Evolutionary conservation across 2,113 vertebrate genomes (phyloP), one percentile per base, ranked within the genome.

Genomic region (Trematomus loennbergii): DNA sequence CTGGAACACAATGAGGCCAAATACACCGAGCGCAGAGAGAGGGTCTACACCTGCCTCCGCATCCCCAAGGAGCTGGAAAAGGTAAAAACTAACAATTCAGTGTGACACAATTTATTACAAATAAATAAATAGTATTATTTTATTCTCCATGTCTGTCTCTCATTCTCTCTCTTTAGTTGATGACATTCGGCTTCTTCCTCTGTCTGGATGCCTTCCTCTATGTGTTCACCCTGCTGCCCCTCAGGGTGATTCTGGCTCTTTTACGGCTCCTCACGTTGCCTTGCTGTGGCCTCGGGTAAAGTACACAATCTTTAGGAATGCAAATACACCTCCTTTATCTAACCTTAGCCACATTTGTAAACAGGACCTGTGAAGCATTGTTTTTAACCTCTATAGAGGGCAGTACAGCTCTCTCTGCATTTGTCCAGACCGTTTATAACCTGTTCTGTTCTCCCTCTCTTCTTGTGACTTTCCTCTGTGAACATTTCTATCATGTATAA

Each of bases 1-100:
- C 96, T 99, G 79, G 98, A 99, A 93, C 98, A 99, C 92, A 99
- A 99, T 79, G 98, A 99, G 93, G 98, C 98, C 87, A 99, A 99
- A 92, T 99, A 99, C 84, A 98, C 97, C 0, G 98, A 99, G 84
- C 93, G 98, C 84, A 95, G 98, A 90, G 98, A 99, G 88, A 95
- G 95, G 86, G 98, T 99, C 1, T 99, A 99, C 93, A 99, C 98
- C 0, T 99, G 97, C 88, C 93, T 99, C 88, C 94, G 98, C 70
- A 99, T 99, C 94, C 98, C 98, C 17, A 96, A 97, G 91, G 98
- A 99, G 89, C 83, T 99, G 88, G 98, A 99, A 93, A 99, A 99
- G 97, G 98, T 97, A 89, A 88, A 54, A 9, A 9, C 16, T 36
- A 43, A 22, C 36, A 33, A 22, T n/a, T 20, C 12, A 33, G n/a